phyloP scores from a whole-genome alignment of 2,888 invertebrate species.

The Thera obeliscata region DNA sequence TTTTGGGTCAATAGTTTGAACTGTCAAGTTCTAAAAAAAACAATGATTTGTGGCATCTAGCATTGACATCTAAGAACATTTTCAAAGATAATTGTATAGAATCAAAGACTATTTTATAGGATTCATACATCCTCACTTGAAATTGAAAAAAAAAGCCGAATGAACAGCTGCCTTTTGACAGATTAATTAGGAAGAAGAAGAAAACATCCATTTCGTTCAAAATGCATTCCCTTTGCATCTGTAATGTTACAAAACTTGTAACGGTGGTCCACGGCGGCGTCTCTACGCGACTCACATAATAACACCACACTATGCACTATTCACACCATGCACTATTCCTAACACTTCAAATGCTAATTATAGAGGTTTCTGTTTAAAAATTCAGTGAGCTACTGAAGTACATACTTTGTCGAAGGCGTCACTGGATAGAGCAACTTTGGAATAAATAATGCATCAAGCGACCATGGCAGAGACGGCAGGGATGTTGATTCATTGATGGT shows the following conservation, averaged over 20 bases:
- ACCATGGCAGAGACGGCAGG: not conserved
- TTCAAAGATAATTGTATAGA: too few species aligned
- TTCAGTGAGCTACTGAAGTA: conserved; percentile 32
- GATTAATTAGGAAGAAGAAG: too few species aligned
- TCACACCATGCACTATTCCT: conserved; percentile 13
- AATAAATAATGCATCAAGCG: not conserved
- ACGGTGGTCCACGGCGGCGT: conserved; percentile 53
- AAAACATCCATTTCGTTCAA: conserved; percentile 59
- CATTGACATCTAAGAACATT: too few species aligned
- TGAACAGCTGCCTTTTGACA: too few species aligned
- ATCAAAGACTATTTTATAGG: too few species aligned
- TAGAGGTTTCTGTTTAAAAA: conserved; percentile 44
- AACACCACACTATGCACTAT: conserved; percentile 25
- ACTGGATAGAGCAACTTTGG: not conserved
- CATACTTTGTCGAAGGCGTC: conserved; percentile 17
- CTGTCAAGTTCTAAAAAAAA: too few species aligned
- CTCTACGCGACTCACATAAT: conserved; percentile 57
- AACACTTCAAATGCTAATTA: conserved; percentile 43
- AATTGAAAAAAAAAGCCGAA: too few species aligned
- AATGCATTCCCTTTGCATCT: conserved; percentile 60
- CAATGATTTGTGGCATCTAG: too few species aligned
- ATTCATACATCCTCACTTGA: too few species aligned
- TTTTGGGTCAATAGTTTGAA: too few species aligned
- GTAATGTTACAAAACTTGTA: conserved; percentile 70
- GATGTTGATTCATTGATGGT: too few species aligned